Conservation (phyloP, 2,113 vertebrate genomes). For the Scomber colias region DNA sequence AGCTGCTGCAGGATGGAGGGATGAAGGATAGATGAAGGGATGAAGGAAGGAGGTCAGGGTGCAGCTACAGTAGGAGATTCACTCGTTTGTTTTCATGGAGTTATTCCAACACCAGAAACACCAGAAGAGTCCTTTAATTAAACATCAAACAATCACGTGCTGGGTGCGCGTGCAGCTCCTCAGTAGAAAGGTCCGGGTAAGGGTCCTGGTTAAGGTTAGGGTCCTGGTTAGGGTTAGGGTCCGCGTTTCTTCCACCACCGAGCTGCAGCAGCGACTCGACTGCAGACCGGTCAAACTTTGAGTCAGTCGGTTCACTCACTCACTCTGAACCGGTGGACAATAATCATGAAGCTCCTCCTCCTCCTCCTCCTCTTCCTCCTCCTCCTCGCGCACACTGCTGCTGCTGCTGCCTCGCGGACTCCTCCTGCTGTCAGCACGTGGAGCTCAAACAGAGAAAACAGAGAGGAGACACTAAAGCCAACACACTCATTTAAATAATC, state of each 20-base stretch:
- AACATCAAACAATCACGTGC: not conserved
- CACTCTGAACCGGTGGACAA: slow-evolving; percentile 19
- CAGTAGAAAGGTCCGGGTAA: too few species aligned
- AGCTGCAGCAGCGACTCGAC: not conserved
- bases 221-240: too few species aligned
- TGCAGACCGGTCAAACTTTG: slow-evolving; percentile 62
- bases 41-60: not conserved
- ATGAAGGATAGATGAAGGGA: not conserved
- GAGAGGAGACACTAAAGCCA: too few species aligned
- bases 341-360: slow-evolving; percentile 22
- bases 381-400: not conserved
- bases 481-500: too few species aligned
- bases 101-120: slow-evolving; percentile 44
- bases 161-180: not conserved
- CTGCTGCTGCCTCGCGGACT: slow-evolving; percentile 59
- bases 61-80: slow-evolving; percentile 30
- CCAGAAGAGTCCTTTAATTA: slow-evolving; percentile 7
- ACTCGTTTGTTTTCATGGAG: slow-evolving; percentile 73
- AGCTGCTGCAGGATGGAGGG: slow-evolving; percentile 8
- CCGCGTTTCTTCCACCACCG: not conserved
- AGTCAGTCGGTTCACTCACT: slow-evolving; percentile 36
- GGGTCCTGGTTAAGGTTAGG: too few species aligned
- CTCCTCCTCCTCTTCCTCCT: not conserved
- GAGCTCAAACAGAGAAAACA: too few species aligned
- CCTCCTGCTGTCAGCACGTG: slow-evolving; percentile 74